Evolutionary conservation across 2,113 vertebrate species (phyloP), one percentile per base, ranked within the genome.

Genomic region (Bufo bufo): DNA sequence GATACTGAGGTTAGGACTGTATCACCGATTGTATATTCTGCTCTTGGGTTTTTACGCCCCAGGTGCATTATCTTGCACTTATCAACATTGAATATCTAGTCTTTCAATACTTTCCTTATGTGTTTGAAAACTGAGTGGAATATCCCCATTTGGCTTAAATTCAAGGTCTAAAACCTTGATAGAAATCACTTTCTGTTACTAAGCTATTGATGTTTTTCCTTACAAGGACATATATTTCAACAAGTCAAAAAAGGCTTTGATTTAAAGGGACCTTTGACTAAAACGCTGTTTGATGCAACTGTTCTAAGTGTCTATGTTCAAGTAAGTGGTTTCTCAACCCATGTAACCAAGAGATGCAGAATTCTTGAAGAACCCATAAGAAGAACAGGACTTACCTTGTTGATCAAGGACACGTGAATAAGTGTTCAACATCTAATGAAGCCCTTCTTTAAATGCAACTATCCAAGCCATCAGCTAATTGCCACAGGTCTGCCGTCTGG

Each of bases 121-220:
- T 54, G 13, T 74, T 85, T 52, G 14, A 14, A 43, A 54, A 14
- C 69, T 20, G 13, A 80, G 77, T 56, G 86, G 78, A 87, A 87
- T 87, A 82, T 82, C 75, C 78, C 78, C 19, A 45, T 54, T 71
- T 87, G 86, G 86, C 78, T n/a, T 7, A 59, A 74, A 61, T 87
- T 87, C 86, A 87, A 87, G 86, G 86, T 74, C 86, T 82, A 16
- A 43, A 82, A 58, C 85, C 61, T 54, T 87, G 85, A 87, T 72
- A 69, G 86, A 54, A 81, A 59, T 82, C 86, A 59, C 78, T 74
- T 87, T 72, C 63, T 72, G 23, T 72, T 72, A 72, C 52, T 16
- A 45, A 69, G 59, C 47, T 66, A 86, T 86, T 61, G 78, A 71
- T 87, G 78, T 82, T 82, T 72, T 50, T 56, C 33, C 23, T 45